Percentiles rank a stretch among this genome's conserved stretches.
These are phyloP conservation scores for Drosophila leonis DNA, from an alignment of 2,888 invertebrate species.

Conservation along the genomic window DNA sequence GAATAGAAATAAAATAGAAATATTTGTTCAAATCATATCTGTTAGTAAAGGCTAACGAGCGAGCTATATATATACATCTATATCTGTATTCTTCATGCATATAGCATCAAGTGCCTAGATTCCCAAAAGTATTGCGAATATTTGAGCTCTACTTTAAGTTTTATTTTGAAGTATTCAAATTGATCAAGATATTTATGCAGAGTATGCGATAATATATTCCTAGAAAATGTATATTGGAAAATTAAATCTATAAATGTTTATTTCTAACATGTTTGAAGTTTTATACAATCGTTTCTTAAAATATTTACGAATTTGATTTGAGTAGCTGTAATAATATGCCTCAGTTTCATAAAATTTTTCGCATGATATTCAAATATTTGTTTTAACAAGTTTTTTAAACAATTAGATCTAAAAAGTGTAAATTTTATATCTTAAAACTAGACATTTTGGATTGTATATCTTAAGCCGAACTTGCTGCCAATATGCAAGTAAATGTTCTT, in stretches of 20 bases:
- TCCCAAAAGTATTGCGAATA: neutral
- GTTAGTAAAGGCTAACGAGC: slow-evolving; percentile 21
- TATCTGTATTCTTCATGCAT: slow-evolving; percentile 5
- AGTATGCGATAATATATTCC: neutral
- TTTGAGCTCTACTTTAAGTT: neutral
- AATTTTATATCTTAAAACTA: neutral
- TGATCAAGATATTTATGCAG: neutral
- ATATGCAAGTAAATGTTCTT: neutral
- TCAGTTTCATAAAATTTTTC: neutral
- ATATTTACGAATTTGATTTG: neutral
- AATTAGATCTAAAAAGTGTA: slow-evolving; percentile 1
- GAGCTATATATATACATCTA: slow-evolving; percentile 20
- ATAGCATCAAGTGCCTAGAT: neutral
- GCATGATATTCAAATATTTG: neutral
- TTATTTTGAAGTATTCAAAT: neutral
- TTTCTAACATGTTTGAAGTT: neutral
- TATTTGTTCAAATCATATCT: slow-evolving; percentile 49
- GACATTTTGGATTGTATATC: neutral
- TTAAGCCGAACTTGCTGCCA: neutral
- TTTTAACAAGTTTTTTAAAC: neutral
- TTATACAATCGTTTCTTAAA: neutral
- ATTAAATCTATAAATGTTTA: neutral
- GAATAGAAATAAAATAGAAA: slow-evolving; percentile 52
- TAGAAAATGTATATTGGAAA: neutral
- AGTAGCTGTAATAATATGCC: neutral